Percentiles rank a stretch among this genome's conserved stretches.
Conservation (phyloP, 2,888 invertebrate genomes). For the Steromphala cineraria region DNA sequence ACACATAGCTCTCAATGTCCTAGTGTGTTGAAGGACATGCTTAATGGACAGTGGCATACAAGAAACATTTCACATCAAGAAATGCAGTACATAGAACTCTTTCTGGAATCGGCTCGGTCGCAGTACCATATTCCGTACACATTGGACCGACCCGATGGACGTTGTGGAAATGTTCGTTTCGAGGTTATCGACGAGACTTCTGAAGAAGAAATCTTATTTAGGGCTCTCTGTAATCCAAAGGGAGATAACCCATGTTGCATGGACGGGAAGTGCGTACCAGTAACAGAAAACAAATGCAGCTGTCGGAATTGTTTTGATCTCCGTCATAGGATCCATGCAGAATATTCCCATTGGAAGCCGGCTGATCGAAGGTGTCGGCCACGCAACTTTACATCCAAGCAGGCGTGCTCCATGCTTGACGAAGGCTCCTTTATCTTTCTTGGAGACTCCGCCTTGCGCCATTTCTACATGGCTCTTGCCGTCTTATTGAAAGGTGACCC, state of each 20-base stretch:
- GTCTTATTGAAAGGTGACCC: background rate
- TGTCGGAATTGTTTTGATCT: slow-evolving; percentile 18
- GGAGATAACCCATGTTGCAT: slow-evolving; percentile 22
- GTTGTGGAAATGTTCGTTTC: background rate
- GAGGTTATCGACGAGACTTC: background rate
- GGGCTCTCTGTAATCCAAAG: slow-evolving; percentile 23
- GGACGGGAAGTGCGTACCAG: slow-evolving; percentile 12
- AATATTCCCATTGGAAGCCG: slow-evolving; percentile 24
- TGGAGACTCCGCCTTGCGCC: background rate
- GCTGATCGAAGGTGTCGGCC: slow-evolving; percentile 8
- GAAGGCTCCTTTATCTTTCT: background rate
- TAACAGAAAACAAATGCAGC: background rate
- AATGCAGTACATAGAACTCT: background rate
- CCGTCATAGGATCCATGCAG: slow-evolving; percentile 24
- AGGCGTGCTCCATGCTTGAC: background rate
- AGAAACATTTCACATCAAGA: background rate
- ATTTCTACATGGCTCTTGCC: background rate
- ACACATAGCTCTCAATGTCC: background rate
- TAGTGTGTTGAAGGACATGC: background rate
- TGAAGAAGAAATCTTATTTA: background rate
- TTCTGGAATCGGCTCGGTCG: background rate
- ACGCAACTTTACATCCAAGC: background rate
- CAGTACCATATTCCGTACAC: background rate
- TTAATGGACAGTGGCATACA: background rate
- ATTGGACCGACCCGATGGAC: background rate